phyloP scores from a whole-genome alignment of 1,140 invertebrate genomes.

The Trachelipus rathkii region DNA sequence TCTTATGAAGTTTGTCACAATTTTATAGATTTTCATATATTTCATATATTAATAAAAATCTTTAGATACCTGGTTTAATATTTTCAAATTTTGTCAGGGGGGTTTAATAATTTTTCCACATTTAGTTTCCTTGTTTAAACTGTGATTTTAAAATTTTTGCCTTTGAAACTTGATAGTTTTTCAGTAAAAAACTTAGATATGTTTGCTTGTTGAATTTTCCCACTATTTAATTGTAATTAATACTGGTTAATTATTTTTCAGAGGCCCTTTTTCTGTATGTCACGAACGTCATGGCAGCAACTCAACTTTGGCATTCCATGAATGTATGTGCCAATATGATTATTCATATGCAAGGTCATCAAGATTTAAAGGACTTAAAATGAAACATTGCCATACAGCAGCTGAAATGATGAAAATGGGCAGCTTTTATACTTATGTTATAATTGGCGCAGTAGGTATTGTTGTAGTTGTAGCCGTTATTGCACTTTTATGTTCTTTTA shows the following conservation, averaged over 20 bases:
- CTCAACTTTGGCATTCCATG: slow-evolving; percentile 40
- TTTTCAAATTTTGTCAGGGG: too few species aligned
- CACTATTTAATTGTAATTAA: too few species aligned
- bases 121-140: too few species aligned
- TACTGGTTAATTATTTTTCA: background rate
- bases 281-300: slow-evolving; percentile 33
- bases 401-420: slow-evolving; percentile 42
- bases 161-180: too few species aligned
- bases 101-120: too few species aligned
- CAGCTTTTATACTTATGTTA: slow-evolving; percentile 40
- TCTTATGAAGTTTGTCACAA: too few species aligned
- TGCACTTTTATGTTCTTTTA: slow-evolving; percentile 39
- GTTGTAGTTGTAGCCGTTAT: slow-evolving; percentile 35
- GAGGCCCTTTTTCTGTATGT: slow-evolving; percentile 33
- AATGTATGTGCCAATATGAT: slow-evolving; percentile 35
- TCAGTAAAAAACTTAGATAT: too few species aligned
- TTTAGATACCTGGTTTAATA: too few species aligned
- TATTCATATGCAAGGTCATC: slow-evolving; percentile 32
- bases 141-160: too few species aligned
- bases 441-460: slow-evolving; percentile 38
- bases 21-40: too few species aligned
- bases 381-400: slow-evolving; percentile 38
- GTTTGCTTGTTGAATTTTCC: too few species aligned
- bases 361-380: slow-evolving; percentile 31
- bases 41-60: too few species aligned